These are phyloP conservation scores for Teleiodes luculella DNA, from an alignment of 2,888 invertebrate genomes.

Conservation along the genomic window DNA sequence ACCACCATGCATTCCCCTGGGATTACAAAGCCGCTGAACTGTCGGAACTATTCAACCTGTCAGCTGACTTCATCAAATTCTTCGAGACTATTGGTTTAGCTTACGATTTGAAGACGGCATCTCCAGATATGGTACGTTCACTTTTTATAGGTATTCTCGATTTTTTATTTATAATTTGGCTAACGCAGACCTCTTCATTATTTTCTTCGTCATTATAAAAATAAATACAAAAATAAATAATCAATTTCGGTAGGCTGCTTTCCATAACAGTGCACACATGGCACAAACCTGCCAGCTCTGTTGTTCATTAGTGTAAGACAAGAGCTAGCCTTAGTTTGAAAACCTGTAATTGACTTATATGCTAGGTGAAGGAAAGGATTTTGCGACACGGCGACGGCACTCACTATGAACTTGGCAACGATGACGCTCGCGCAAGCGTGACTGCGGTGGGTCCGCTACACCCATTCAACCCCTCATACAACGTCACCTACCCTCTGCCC, in stretches of 20 bases:
- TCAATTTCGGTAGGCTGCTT: no score
- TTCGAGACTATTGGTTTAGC: conserved; percentile 29
- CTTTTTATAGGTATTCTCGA: background rate
- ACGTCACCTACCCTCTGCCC: conserved; percentile 43
- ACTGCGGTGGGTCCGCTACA: conserved; percentile 53
- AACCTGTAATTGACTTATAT: no score
- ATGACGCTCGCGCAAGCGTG: conserved; percentile 47
- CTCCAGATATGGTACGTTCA: conserved; percentile 40
- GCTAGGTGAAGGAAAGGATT: conserved; percentile 77
- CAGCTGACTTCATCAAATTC: conserved; percentile 24
- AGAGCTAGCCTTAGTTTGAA: background rate
- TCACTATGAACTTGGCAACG: conserved; percentile 72
- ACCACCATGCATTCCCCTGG: conserved; percentile 93
- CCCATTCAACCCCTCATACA: conserved; percentile 63
- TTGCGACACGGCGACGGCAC: conserved; percentile 82
- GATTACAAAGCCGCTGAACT: conserved; percentile 87
- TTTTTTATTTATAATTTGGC: no score
- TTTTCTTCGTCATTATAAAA: no score
- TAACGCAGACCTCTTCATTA: no score
- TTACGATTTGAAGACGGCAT: conserved; percentile 24
- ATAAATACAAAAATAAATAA: no score
- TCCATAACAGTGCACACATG: no score
- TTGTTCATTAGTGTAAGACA: background rate
- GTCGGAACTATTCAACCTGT: conserved; percentile 36
- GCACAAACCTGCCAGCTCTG: no score